Evolutionary conservation across 2,888 invertebrate genomes (phyloP).

Genomic region (Ectobius pallidus): DNA sequence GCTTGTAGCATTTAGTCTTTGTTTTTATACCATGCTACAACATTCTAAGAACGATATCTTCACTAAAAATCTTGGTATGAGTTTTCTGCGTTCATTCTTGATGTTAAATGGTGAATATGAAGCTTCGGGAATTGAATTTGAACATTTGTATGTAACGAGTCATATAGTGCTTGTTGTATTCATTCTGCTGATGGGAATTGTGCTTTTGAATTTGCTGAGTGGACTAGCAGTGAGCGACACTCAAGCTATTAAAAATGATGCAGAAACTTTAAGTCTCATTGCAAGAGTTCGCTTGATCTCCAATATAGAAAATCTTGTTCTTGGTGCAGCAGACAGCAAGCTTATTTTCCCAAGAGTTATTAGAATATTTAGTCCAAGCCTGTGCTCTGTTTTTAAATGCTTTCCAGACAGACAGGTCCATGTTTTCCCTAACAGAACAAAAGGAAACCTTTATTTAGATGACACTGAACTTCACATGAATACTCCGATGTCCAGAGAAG

Average conservation of each 20-base stretch:
- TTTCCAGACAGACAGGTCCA: constrained; percentile 17
- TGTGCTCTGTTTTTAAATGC: constrained; percentile 13
- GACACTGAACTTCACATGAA: constrained; percentile 8
- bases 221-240: constrained; percentile 20
- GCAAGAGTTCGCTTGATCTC: constrained; percentile 16
- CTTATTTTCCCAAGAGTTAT: constrained; percentile 2
- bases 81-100: neutral
- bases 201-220: constrained; percentile 10
- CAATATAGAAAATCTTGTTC: constrained; percentile 7
- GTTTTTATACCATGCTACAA: constrained; percentile 2
- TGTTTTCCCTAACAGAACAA: constrained; percentile 20
- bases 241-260: constrained; percentile 16
- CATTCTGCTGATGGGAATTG: constrained; percentile 1
- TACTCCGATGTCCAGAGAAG: constrained; percentile 1
- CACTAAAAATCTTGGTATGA: neutral
- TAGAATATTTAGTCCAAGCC: constrained; percentile 1
- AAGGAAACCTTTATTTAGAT: constrained; percentile 10
- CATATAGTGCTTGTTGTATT: constrained; percentile 14
- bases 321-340: constrained; percentile 12
- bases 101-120: constrained; percentile 20
- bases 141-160: neutral
- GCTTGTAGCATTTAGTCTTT: constrained; percentile 5
- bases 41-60: neutral
- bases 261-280: constrained; percentile 19
- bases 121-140: constrained; percentile 3